Base-by-base conservation (phyloP, 2,113 vertebrate species). In the Drymodes brunneopygia region DNA sequence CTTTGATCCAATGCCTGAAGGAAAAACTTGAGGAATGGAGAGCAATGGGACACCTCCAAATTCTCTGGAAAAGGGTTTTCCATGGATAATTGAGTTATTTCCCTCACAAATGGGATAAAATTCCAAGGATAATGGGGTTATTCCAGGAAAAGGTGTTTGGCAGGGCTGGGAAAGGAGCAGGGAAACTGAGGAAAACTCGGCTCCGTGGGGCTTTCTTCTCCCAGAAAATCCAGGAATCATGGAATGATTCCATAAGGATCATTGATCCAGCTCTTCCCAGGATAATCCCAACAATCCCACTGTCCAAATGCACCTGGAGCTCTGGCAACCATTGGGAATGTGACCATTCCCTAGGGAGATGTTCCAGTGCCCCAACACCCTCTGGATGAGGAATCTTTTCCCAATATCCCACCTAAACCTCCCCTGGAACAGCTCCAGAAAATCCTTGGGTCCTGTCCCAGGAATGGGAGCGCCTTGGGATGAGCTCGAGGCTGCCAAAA, bases 251-350 rank as follows among this genome's bases (percentile, higher is more conserved):
- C 4, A 1, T 6, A 8, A 24, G 80, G 45, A 61, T 82, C 36
- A 31, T 44, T 0, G 1, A 61, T 71, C 56, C 1, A 0, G 1
- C 20, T 44, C 12, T 71, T 42, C 31, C 66, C 45, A 24, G 66
- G 36, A 42, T 7, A n/a, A 50, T 81, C 24, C 65, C 65, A 42
- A 8, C 9, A 42, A n/a, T 40, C 54, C 45, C 36, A 1, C 11
- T 48, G 11, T 69, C 53, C 44, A 28, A 48, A 10, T 0, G 0
- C 7, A 40, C 18, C 64, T 11, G 53, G 79, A 48, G 23, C n/a
- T 40, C 78, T 14, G n/a, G 23, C 11, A n/a, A 35, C 64, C 4
- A n/a, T 57, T 40, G 53, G 53, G 64, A 81, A 81, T 33, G 64
- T 11, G 11, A 0, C 18, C 35, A 38, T 67, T 67, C 62, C 62